Conservation (phyloP, 2,797 vertebrate species). For the Cetoscarus ocellatus region DNA sequence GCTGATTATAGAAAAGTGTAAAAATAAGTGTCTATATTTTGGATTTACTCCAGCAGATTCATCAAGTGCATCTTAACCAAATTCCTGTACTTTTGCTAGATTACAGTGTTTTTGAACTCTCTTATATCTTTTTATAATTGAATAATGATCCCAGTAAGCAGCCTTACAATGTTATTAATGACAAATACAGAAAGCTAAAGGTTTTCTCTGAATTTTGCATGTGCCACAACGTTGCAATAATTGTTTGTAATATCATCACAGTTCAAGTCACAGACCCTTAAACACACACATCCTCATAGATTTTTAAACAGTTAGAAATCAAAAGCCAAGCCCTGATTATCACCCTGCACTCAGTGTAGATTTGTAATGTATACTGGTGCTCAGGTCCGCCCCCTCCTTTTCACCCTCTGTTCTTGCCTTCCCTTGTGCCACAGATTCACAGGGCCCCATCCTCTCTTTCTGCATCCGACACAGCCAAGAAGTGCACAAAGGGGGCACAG, state of each 20-base stretch:
- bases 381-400: slow-evolving; percentile 29
- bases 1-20: too few species aligned
- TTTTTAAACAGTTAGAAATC: slow-evolving; percentile 30
- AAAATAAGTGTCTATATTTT: too few species aligned
- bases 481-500: slow-evolving; percentile 64
- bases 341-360: slow-evolving; percentile 31
- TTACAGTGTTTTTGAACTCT: too few species aligned
- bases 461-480: slow-evolving; percentile 50
- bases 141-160: too few species aligned
- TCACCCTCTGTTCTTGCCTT: slow-evolving; percentile 42
- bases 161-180: too few species aligned
- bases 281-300: slow-evolving; percentile 17
- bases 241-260: neutral
- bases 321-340: slow-evolving; percentile 30
- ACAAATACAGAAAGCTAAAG: too few species aligned
- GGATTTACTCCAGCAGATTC: too few species aligned
- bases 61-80: too few species aligned
- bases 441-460: slow-evolving; percentile 60
- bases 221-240: neutral
- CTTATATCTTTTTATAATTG: too few species aligned
- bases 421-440: slow-evolving; percentile 51
- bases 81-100: too few species aligned
- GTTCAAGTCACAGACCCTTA: slow-evolving; percentile 15
- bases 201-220: too few species aligned
- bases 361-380: slow-evolving; percentile 44